Base-by-base conservation (phyloP, 2,113 vertebrate species). In the Hyla sarda region DNA sequence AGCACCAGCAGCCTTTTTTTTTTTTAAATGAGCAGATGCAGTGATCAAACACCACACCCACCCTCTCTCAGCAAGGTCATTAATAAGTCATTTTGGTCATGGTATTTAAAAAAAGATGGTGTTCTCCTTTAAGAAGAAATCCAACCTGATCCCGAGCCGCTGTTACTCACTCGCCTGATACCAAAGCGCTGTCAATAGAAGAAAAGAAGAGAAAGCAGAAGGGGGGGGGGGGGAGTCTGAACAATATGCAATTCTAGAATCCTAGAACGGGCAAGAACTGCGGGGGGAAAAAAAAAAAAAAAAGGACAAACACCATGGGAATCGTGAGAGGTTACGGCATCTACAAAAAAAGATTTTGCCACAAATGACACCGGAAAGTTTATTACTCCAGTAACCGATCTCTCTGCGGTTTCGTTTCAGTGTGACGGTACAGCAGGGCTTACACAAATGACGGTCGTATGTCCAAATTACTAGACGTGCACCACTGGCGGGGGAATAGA, bases 251-350 rank as follows among this genome's bases (percentile, higher is more conserved):
- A 75, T 75, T 23, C 41, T 48, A 75, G 12, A 75, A 14, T 75
- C 41, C 41, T 48, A 75, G 12, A 75, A 14, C 72, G 50, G 72
- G 45, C 72, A 75, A 75, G 45, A 75, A 75, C 23, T 75, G 72
- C 23, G 5, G 25, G n/a, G n/a, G n/a, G n/a, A n/a, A n/a, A n/a
- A n/a, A n/a, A n/a, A n/a, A n/a, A n/a, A n/a, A n/a, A n/a, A 48
- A 25, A 25, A 21, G n/a, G 50, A 75, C 23, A 75, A 75, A 75
- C n/a, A n/a, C 41, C 72, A 45, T 28, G 72, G n/a, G 41, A n/a
- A 45, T 48, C n/a, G 45, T 25, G 21, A 48, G n/a, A 45, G 45
- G 45, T 75, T 17, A 45, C 12, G 50, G 72, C 21, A 10, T n/a
- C 12, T 41, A 50, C 9, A 7, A 32, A 2, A 75, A 75, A 48